Percentiles rank a stretch among this genome's conserved stretches.
Evolutionary conservation across 2,113 vertebrate species (phyloP).

Genomic region (Poeciliopsis prolifica): DNA sequence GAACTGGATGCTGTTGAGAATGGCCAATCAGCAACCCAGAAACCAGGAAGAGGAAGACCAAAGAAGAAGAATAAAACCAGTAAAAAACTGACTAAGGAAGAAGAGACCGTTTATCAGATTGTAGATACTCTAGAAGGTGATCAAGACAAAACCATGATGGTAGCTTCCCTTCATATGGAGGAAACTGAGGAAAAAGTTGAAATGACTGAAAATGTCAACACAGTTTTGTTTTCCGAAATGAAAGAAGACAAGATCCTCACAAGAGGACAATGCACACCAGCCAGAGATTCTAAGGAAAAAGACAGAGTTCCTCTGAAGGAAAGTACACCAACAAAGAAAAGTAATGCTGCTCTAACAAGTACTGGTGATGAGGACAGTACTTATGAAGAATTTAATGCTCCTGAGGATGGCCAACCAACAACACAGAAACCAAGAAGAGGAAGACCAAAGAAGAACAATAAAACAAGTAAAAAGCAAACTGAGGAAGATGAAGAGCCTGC

Average conservation of each 20-base stretch:
- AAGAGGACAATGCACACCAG: conserved; percentile 27
- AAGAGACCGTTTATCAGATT: conserved; percentile 25
- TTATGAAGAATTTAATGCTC: conserved; percentile 27
- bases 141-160: conserved; percentile 9
- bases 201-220: background rate
- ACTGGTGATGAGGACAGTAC: background rate
- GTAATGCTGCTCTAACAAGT: background rate
- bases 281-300: conserved; percentile 23
- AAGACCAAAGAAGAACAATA: conserved; percentile 35
- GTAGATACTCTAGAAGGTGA: conserved; percentile 56
- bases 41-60: conserved; percentile 35
- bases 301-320: background rate
- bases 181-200: background rate
- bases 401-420: background rate
- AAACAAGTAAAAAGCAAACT: background rate
- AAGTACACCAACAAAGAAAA: conserved; percentile 17
- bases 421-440: conserved; percentile 25
- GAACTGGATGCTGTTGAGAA: conserved; percentile 40
- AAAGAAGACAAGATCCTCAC: conserved; percentile 8
- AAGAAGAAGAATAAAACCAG: conserved; percentile 22
- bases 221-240: conserved; percentile 1
- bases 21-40: background rate
- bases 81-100: background rate
- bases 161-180: background rate
- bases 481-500: conserved; percentile 24